Evolutionary conservation across 2,888 invertebrate genomes (phyloP), one percentile per base, ranked within the genome.

Genomic region (Diadegma fenestrale): DNA sequence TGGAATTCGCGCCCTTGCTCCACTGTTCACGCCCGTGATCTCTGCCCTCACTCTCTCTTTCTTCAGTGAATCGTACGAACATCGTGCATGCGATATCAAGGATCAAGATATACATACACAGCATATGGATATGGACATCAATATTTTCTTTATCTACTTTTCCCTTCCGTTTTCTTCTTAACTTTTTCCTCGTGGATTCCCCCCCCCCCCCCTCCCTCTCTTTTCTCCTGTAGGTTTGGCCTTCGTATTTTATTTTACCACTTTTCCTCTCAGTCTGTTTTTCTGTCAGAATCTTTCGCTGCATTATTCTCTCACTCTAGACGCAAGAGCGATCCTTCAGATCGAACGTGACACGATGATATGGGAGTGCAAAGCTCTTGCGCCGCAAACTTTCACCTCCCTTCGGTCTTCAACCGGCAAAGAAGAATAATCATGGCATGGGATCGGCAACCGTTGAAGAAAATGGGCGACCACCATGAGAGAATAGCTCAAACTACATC

Each of bases 281-380:
- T 64, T 45, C 64, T 72, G 48, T 66, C 66, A 61, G 45, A 41
- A 77, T 66, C 66, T 30, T 76, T 33, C 66, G 12, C 17, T 66
- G 66, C 26, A 66, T 80, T 76, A 75, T 66, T 84, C 80, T 84
- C 80, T 80, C 76, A 77, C 80, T 80, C 43, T 61, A 72, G 58
- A 77, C 79, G 83, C 77, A 72, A 68, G 33, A 37, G 68, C 68
- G 66, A 80, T 84, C 77, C 80, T 84, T 84, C 80, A 84, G 84
- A 73, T 72, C 63, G 68, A 77, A 84, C 84, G 84, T 84, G 84
- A 84, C 84, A 81, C 80, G 77, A 78, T 73, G 84, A 84, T 84
- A 84, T 77, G 68, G 80, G 66, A 33, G 48, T 68, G 68, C 12
- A 61, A 73, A 66, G 68, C 77, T 63, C 77, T 73, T 63, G 77